Evolutionary conservation across 2,888 invertebrate genomes (phyloP).

Genomic region (Seira ritae): DNA sequence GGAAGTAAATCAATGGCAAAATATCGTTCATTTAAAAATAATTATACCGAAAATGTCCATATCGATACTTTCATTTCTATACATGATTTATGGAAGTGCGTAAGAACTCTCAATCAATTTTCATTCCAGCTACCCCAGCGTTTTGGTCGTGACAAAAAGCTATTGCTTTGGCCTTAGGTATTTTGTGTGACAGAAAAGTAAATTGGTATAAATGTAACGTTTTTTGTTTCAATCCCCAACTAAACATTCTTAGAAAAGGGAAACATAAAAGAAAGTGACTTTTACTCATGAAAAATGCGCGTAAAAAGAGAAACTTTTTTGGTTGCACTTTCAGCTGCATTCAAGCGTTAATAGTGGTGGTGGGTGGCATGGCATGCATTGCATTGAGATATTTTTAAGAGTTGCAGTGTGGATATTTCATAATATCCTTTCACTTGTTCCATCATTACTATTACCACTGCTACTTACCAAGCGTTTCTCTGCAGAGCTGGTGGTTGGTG

Average conservation of each 20-base stretch:
- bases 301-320: conserved; percentile 37
- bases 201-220: conserved; percentile 57
- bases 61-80: no score
- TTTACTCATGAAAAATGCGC: conserved; percentile 35
- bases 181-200: conserved; percentile 47
- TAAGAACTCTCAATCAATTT: no score
- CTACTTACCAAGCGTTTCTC: conserved; percentile 74
- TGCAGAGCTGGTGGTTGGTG: conserved; percentile 68
- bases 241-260: no score
- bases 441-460: no score
- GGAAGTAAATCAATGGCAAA: not conserved
- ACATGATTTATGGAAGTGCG: no score
- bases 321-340: conserved; percentile 19
- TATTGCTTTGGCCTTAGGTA: conserved; percentile 8
- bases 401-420: not conserved
- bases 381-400: not conserved
- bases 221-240: conserved; percentile 27
- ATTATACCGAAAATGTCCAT: no score
- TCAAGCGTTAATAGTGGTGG: not conserved
- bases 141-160: no score
- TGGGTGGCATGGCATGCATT: not conserved
- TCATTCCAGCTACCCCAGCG: no score
- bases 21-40: not conserved
- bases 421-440: not conserved
- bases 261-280: not conserved